These are phyloP conservation scores for Melanotaenia duboulayi DNA, from an alignment of 2,113 vertebrate genomes.

Conservation along the genomic window DNA sequence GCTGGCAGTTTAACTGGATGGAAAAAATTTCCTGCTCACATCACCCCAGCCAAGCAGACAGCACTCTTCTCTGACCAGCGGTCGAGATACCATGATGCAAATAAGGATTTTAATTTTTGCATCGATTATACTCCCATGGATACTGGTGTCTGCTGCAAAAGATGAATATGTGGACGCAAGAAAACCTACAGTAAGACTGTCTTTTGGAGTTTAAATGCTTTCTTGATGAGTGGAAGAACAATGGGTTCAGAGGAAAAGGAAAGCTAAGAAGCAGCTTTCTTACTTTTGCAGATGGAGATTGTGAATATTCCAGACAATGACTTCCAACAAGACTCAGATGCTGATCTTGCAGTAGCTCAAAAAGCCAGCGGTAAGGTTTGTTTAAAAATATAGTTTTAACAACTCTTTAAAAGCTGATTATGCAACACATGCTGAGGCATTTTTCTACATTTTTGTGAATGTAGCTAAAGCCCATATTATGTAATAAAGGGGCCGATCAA, in stretches of 20 bases:
- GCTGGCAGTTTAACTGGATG: constrained; percentile 89
- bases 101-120: constrained; percentile 79
- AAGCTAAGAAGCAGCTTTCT: constrained; percentile 10
- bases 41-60: constrained; percentile 50
- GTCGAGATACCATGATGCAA: constrained; percentile 82
- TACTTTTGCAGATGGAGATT: constrained; percentile 60
- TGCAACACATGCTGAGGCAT: constrained; percentile 46
- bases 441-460: constrained; percentile 58
- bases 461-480: constrained; percentile 50
- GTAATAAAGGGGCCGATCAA: constrained; percentile 54
- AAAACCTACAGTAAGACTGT: constrained; percentile 60
- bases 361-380: constrained; percentile 51
- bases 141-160: constrained; percentile 73
- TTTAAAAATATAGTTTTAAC: constrained; percentile 38
- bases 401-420: constrained; percentile 47
- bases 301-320: constrained; percentile 41
- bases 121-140: constrained; percentile 80
- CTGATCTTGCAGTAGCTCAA: constrained; percentile 10
- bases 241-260: constrained; percentile 7
- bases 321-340: constrained; percentile 32
- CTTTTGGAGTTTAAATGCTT: not conserved
- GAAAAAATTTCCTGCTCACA: constrained; percentile 87
- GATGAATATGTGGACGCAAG: constrained; percentile 56
- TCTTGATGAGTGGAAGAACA: not conserved
- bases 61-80: constrained; percentile 64